These are phyloP conservation scores for Drosophila neonasuta DNA, from an alignment of 2,888 invertebrate species.

Conservation along the genomic window DNA sequence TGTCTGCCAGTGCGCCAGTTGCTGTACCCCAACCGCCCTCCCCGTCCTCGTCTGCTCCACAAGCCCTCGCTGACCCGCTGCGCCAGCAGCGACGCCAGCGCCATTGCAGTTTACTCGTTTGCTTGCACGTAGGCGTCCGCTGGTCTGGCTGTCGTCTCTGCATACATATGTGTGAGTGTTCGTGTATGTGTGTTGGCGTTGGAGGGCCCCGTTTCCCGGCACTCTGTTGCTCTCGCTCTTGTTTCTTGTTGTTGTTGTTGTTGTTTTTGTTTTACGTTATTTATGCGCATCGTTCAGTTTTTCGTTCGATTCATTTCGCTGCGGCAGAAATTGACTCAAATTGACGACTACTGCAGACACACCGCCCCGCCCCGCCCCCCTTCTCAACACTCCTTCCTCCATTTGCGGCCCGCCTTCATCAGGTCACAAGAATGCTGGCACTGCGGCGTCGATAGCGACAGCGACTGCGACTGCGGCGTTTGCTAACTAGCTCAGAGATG, in stretches of 20 bases:
- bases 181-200: conserved; percentile 58
- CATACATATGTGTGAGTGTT: neutral
- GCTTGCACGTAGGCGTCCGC: conserved; percentile 37
- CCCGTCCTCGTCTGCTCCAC: neutral
- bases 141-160: conserved; percentile 28
- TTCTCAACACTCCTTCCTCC: neutral
- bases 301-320: conserved; percentile 71
- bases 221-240: conserved; percentile 40
- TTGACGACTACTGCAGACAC: conserved; percentile 50
- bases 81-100: conserved; percentile 47
- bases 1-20: conserved; percentile 75
- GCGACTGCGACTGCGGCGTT: conserved; percentile 49
- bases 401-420: conserved; percentile 10
- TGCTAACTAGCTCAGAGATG: conserved; percentile 68
- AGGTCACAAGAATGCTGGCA: conserved; percentile 62
- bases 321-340: conserved; percentile 73
- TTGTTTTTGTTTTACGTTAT: conserved; percentile 63
- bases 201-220: conserved; percentile 67
- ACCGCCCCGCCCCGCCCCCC: neutral
- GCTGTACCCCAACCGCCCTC: conserved; percentile 32
- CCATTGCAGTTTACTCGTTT: conserved; percentile 61
- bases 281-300: conserved; percentile 76
- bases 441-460: conserved; percentile 23
- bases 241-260: conserved; percentile 33
- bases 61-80: conserved; percentile 19